phyloP scores from a whole-genome alignment of 2,113 vertebrate species.

The Bubo bubo region DNA sequence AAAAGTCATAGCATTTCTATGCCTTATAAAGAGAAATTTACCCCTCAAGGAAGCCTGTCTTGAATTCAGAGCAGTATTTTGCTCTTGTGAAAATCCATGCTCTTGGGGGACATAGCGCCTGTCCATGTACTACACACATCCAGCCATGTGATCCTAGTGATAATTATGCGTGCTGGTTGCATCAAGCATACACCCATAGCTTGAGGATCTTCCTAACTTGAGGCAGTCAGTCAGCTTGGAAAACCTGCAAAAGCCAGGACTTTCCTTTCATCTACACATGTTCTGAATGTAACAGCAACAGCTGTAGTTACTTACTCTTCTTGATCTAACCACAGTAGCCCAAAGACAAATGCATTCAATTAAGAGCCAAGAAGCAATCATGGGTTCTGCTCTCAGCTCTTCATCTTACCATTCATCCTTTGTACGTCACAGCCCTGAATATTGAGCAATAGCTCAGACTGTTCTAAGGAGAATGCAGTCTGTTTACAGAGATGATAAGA shows the following conservation, averaged over 20 bases:
- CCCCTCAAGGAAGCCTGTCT: background rate
- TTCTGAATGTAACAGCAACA: background rate
- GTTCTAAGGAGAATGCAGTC: background rate
- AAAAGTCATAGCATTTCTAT: background rate
- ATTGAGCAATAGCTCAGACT: background rate
- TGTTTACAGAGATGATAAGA: constrained; percentile 19
- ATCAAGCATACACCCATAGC: background rate
- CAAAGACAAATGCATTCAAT: background rate
- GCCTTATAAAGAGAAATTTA: background rate
- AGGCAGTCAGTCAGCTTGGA: background rate
- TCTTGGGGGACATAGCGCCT: background rate
- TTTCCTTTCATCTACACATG: background rate
- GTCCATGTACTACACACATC: background rate
- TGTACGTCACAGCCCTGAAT: background rate
- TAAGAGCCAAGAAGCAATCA: background rate
- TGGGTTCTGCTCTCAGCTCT: background rate
- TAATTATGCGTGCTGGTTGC: background rate
- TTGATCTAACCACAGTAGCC: background rate
- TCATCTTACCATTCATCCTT: background rate
- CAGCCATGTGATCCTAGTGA: background rate
- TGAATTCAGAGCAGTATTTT: background rate
- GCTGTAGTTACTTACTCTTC: background rate
- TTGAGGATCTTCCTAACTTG: background rate
- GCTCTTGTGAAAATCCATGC: background rate
- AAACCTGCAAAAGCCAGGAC: background rate